Percentiles rank a stretch among this genome's conserved stretches.
These are phyloP conservation scores for Lanius ludovicianus DNA, from an alignment of 2,113 vertebrate genomes.

Conservation along the genomic window DNA sequence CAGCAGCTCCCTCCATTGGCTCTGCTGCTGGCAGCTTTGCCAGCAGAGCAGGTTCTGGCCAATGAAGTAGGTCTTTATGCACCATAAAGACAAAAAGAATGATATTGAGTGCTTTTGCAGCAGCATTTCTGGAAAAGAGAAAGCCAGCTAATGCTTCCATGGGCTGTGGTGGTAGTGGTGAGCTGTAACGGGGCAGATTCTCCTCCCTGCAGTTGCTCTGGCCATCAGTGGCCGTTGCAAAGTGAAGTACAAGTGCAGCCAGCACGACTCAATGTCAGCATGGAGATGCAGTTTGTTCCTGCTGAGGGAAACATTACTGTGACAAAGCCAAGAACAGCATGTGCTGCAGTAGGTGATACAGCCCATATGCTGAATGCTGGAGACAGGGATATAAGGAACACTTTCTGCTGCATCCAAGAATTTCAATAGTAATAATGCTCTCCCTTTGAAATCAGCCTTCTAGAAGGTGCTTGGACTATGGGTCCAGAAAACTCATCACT, in stretches of 20 bases:
- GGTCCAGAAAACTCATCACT: not conserved
- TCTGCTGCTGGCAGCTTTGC: not conserved
- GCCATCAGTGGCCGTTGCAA: not conserved
- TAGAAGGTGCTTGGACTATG: rapidly evolving
- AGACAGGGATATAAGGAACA: not conserved
- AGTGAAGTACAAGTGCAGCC: not conserved
- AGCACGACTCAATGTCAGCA: not conserved
- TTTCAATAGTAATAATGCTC: not conserved
- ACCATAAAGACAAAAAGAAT: not conserved
- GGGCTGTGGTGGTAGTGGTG: not conserved
- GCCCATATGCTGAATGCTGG: not conserved
- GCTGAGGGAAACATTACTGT: not conserved
- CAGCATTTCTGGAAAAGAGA: not conserved
- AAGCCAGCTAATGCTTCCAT: not conserved
- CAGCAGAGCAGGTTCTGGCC: not conserved
- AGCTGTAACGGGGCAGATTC: rapidly evolving
- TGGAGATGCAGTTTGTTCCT: not conserved
- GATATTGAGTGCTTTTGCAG: not conserved
- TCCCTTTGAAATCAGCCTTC: not conserved
- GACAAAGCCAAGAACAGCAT: rapidly evolving
- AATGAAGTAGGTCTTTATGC: not conserved
- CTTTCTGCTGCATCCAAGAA: not conserved
- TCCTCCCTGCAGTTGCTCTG: not conserved
- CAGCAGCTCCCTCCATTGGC: not conserved
- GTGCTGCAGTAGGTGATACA: not conserved